Evolutionary conservation across 2,797 vertebrate species (phyloP), one percentile per base, ranked within the genome.

Genomic region (Phataginus tetradactyla): DNA sequence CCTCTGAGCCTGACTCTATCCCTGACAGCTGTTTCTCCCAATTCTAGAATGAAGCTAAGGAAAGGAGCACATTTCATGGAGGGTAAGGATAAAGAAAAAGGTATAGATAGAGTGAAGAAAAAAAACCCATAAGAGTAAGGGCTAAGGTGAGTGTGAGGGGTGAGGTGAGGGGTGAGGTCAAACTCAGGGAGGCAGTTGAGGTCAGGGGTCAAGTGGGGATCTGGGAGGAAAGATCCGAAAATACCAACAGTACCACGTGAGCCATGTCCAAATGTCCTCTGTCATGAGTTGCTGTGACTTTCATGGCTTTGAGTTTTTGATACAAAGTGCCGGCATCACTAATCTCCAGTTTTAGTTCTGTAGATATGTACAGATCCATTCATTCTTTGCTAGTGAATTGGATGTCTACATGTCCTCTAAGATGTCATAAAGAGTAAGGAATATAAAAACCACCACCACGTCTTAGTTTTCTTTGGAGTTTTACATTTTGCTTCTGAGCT

Each of bases 401-500:
- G 27, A 10, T 29, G 32, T 63, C 4, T 21, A 39, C 5, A 7
- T 79, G 32, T 53, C 29, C 18, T 64, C 45, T 64, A 25, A 95
- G 87, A 89, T 45, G 17, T 42, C 61, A 61, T 49, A 64, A 34
- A 91, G 11, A 25, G 57, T 18, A 81, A 3, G 25, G 18, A 53
- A 7, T 77, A 29, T 25, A 71, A 39, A 64, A 51, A 8, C 21
- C 29, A 4, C 2, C 45, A 32, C 3, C 3, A 11, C 1, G 42
- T 66, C 51, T 79, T 63, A 29, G 27, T 63, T 88, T 91, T 88
- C 15, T 75, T 88, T n/a, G 29, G 5, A 32, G 6, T 72, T 89
- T 92, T 64, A 72, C 32, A 51, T 90, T 79, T 94, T 96, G 25
- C 6, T n/a, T 93, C 72, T 64, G 15, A 81, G n/a, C 12, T 49